Evolutionary conservation across 1,140 invertebrate genomes (phyloP), one percentile per base, ranked within the genome.

Genomic region (Ptiloglossa arizonensis): DNA sequence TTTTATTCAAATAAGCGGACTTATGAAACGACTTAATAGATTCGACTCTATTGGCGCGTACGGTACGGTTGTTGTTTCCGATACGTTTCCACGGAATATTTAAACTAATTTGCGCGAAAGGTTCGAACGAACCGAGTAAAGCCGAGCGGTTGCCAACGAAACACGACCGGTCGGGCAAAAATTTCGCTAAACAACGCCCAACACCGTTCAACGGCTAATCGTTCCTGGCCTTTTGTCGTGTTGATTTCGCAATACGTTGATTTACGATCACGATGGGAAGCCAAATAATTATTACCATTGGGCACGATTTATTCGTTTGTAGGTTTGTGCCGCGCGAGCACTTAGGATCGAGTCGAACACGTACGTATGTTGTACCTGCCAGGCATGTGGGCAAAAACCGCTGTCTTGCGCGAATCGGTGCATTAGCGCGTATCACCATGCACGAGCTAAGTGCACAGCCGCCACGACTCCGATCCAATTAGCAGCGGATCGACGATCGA

Each of bases 381-480:
- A 60, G 57, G 57, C 48, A 72, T 72, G 41, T 44, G 17, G 38
- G 57, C 57, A 62, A 72, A 72, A 72, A 62, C 19, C 54, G 41
- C 57, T 29, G 24, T 59, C 38, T 48, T 71, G 66, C 48, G 50
- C 48, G 63, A 69, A 52, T 69, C 66, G 50, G 50, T 56, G 66
- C 66, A 69, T 52, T 69, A 69, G 50, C 66, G 48, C 66, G 50
- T 69, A 69, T 69, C 35, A 41, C 67, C 67, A 44, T 38, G 50
- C 52, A 57, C 52, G 67, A 70, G 50, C 8, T 62, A 41, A 62
- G 59, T 41, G 35, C 59, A 32, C 44, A 66, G 19, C 17, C 62
- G 41, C 32, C 35, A 62, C 59, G 59, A 41, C n/a, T 41, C 44
- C 22, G 41, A 48, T 66, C 29, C 67, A 69, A 69, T 71, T 71